Evolutionary conservation across 92 coral and sea anemone genomes (phyloP).

Genomic region (Blastomussa wellsi): DNA sequence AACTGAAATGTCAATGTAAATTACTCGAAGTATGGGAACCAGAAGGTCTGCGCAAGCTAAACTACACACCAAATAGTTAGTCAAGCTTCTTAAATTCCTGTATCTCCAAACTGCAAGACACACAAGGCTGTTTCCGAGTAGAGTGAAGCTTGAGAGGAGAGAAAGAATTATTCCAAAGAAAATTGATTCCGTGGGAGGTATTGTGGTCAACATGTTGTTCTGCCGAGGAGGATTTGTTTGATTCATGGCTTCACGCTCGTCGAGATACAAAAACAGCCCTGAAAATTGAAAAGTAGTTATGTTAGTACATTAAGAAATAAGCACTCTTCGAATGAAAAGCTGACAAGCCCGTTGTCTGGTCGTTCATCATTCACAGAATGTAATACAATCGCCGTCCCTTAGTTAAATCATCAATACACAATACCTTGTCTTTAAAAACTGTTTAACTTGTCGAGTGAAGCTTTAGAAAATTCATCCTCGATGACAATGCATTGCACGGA

Average conservation of each 20-base stretch:
- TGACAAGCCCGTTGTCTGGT: not conserved
- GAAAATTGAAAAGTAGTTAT: conserved; percentile 11
- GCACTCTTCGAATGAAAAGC: not conserved
- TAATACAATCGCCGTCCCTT: not conserved
- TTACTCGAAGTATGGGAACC: conserved; percentile 77
- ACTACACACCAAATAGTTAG: conserved; percentile 89
- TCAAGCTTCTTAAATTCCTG: conserved; percentile 74
- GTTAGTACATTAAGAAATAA: not conserved
- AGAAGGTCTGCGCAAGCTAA: conserved; percentile 81
- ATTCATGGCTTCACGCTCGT: conserved; percentile 8
- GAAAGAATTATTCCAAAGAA: conserved; percentile 58
- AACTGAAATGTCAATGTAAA: conserved; percentile 66
- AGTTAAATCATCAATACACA: not conserved
- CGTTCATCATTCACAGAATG: not conserved
- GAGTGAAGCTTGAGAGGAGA: conserved; percentile 52
- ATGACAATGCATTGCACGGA: not conserved
- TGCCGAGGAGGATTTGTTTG: conserved; percentile 3
- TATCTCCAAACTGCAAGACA: conserved; percentile 86
- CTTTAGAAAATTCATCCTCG: conserved; percentile 9
- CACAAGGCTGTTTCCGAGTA: conserved; percentile 83
- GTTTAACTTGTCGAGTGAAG: conserved; percentile 20
- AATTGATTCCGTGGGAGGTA: conserved; percentile 46
- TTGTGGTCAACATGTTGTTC: conserved; percentile 9
- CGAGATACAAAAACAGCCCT: not conserved
- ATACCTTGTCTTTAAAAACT: conserved; percentile 1